These are phyloP conservation scores for fruit fly (Drosophila melanogaster) DNA, from an alignment of 1,140 invertebrate species.

Conservation along the genomic window Release_6_plus_ISO1_MT NC_004354.4:15540001-15540500, in stretches of 20 bases:
- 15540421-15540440: slow-evolving; percentile 7
- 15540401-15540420: slow-evolving; percentile 44
- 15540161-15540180: slow-evolving; percentile 41
- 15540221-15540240: slow-evolving; percentile 19
- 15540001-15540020: too few species aligned
- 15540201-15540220: slow-evolving; percentile 43
- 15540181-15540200: slow-evolving; percentile 42
- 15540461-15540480: neutral
- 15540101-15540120: neutral
- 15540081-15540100: neutral
- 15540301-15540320: slow-evolving; percentile 5
- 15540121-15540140: neutral
- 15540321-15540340: slow-evolving; percentile 48
- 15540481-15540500: neutral
- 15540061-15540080: neutral
- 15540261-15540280: neutral
- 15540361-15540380: slow-evolving; percentile 33
- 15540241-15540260: too few species aligned
- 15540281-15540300: neutral
- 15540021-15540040: too few species aligned
- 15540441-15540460: neutral
- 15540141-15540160: slow-evolving; percentile 8
- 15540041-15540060: too few species aligned
- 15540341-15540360: slow-evolving; percentile 43
- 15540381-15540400: slow-evolving; percentile 25